Evolutionary conservation across 2,113 vertebrate genomes (phyloP).

Genomic region (Zingel zingel): DNA sequence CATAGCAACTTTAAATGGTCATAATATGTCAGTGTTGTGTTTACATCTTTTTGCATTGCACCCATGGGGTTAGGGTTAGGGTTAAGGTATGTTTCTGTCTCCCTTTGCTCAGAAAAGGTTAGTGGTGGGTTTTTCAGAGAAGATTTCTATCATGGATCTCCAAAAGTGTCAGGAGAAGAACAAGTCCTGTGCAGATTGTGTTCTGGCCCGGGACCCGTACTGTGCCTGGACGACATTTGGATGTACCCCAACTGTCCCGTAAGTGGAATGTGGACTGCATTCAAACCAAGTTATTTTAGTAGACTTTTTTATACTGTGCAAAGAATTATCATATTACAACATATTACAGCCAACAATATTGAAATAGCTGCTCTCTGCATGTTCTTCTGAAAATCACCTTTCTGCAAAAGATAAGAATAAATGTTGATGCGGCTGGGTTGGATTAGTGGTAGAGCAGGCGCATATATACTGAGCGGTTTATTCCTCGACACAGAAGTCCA

Average conservation of each 20-base stretch:
- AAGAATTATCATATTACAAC: no score
- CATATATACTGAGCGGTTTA: no score
- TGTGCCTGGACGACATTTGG: slow-evolving; percentile 78
- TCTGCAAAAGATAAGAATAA: not conserved
- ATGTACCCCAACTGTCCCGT: slow-evolving; percentile 73
- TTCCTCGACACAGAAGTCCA: no score
- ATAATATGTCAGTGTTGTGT: no score
- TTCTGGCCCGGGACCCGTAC: slow-evolving; percentile 83
- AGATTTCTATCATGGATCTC: slow-evolving; percentile 76
- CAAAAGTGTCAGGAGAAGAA: slow-evolving; percentile 75
- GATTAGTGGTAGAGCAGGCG: no score
- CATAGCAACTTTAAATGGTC: not conserved
- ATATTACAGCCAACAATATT: no score
- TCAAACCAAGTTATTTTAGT: not conserved
- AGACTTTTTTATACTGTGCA: no score
- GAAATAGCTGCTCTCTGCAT: not conserved
- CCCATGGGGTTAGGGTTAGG: no score
- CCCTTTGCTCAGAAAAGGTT: slow-evolving; percentile 75
- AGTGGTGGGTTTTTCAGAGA: slow-evolving; percentile 78
- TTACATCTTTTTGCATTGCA: not conserved
- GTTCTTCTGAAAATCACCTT: not conserved
- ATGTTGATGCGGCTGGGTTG: not conserved
- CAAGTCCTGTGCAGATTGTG: slow-evolving; percentile 78
- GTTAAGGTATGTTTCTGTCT: slow-evolving; percentile 5
- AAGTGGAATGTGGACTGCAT: slow-evolving; percentile 36